Conservation (phyloP, 2,797 vertebrate species). For the Artibeus lituratus region DNA sequence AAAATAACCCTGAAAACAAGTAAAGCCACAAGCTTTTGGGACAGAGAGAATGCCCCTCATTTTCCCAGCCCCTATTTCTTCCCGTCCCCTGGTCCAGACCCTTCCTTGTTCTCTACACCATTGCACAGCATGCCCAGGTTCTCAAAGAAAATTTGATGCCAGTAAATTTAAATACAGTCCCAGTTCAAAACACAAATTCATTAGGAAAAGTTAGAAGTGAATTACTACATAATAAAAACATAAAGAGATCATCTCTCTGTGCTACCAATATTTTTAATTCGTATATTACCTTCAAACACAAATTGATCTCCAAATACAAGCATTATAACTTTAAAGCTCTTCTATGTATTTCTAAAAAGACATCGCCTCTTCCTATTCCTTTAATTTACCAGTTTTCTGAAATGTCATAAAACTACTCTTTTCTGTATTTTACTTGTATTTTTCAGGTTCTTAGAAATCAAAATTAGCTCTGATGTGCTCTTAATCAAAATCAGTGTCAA, state of each 20-base stretch:
- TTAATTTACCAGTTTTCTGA: not conserved
- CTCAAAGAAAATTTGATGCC: not conserved
- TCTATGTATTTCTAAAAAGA: slow-evolving; percentile 16
- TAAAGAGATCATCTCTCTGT: not conserved
- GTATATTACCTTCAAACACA: slow-evolving; percentile 19
- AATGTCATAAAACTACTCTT: not conserved
- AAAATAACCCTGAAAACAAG: not conserved
- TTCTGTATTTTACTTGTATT: not conserved
- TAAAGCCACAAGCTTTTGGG: fast-evolving
- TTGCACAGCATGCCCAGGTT: too few species aligned
- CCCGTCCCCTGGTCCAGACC: fast-evolving
- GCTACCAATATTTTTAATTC: slow-evolving; percentile 35
- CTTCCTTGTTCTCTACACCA: too few species aligned
- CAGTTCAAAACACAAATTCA: not conserved
- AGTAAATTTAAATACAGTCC: not conserved
- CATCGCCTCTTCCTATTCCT: not conserved
- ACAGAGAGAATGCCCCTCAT: fast-evolving
- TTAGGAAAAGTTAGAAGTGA: slow-evolving; percentile 28
- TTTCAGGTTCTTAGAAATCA: not conserved
- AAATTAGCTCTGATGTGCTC: not conserved
- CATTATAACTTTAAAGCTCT: not conserved
- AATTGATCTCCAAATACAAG: slow-evolving; percentile 42
- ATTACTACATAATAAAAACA: slow-evolving; percentile 19
- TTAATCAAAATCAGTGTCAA: not conserved
- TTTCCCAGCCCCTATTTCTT: fast-evolving